These are phyloP conservation scores for Penelope pileata DNA, from an alignment of 2,113 vertebrate genomes.

Conservation along the genomic window DNA sequence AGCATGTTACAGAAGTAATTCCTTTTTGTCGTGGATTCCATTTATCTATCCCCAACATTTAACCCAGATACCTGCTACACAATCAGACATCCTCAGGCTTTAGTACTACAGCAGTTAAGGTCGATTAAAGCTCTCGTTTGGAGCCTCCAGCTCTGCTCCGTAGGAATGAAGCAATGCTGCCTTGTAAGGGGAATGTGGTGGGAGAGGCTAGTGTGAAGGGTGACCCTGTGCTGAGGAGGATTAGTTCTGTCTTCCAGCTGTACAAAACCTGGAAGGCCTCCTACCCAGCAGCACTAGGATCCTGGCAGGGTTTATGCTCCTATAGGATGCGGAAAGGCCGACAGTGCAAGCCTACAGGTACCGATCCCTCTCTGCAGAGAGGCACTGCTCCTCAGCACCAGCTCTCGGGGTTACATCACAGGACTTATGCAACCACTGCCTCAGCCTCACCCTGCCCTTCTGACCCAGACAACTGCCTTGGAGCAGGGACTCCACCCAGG, in stretches of 20 bases:
- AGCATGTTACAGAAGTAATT: not conserved
- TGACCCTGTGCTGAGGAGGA: not conserved
- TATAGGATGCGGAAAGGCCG: not conserved
- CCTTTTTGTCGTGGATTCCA: not conserved
- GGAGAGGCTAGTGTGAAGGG: not conserved
- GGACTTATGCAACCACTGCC: not conserved
- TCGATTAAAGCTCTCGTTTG: not conserved
- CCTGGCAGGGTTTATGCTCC: not conserved
- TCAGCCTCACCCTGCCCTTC: constrained; percentile 2
- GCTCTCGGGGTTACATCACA: not conserved
- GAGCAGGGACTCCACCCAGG: not conserved
- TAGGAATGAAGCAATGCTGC: not conserved
- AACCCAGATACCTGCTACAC: not conserved
- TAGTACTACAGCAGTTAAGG: not conserved
- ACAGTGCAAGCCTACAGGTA: not conserved
- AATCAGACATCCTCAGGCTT: not conserved
- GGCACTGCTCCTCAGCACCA: not conserved
- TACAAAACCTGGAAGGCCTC: not conserved
- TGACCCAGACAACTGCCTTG: not conserved
- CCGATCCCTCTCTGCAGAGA: not conserved
- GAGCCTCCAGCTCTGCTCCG: not conserved
- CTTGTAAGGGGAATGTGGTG: not conserved
- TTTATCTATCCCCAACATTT: not conserved
- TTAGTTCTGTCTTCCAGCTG: not conserved
- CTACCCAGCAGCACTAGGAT: not conserved